Evolutionary conservation across 2,113 vertebrate species (phyloP).

Genomic region (Corythornis madagascariensis): DNA sequence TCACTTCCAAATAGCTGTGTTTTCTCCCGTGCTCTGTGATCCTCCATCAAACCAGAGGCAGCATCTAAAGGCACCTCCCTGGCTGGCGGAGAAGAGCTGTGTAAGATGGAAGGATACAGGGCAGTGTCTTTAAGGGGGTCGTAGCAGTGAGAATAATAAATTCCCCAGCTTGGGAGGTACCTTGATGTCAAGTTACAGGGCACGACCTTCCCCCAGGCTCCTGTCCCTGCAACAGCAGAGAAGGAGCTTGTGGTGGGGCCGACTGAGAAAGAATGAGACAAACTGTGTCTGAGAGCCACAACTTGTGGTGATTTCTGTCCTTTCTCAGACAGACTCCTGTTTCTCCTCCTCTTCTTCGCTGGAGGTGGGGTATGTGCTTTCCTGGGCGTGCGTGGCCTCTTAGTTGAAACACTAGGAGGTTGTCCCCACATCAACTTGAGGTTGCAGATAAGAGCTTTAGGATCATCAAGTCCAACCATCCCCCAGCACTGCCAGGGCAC

Average conservation of each 20-base stretch:
- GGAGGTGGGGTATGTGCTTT: rapidly evolving
- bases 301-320: background rate
- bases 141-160: background rate
- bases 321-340: background rate
- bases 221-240: background rate
- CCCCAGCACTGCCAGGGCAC: too few relatives aligned
- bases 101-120: background rate
- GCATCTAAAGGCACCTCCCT: background rate
- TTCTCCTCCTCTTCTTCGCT: background rate
- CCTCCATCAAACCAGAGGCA: background rate
- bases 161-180: background rate
- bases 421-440: rapidly evolving
- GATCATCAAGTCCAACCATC: too few relatives aligned
- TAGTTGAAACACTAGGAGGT: rapidly evolving
- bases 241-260: rapidly evolving
- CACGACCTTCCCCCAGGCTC: background rate
- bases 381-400: background rate
- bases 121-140: background rate
- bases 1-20: background rate
- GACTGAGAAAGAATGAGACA: rapidly evolving
- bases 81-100: background rate
- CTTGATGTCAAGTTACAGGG: background rate
- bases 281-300: background rate
- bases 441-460: too few relatives aligned
- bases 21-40: background rate